Evolutionary conservation across 2,888 invertebrate genomes (phyloP).

Genomic region (Apotomis betuletana): DNA sequence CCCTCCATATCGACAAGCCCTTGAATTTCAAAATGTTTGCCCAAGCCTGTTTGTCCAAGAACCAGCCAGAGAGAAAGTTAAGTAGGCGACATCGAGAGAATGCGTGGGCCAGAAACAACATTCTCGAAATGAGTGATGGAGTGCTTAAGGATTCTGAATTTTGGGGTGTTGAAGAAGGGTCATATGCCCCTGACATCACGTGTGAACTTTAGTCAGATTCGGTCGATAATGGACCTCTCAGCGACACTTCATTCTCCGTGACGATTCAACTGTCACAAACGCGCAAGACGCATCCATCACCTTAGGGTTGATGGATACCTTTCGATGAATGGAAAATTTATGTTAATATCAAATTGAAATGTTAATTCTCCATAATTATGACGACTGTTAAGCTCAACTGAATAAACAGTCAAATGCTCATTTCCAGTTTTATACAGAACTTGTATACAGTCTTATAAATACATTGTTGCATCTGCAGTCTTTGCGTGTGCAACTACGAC

Average conservation of each 20-base stretch:
- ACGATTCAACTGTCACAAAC: constrained; percentile 80
- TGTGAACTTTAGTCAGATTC: constrained; percentile 73
- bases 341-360: constrained; percentile 77
- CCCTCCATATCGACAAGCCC: constrained; percentile 61
- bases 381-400: constrained; percentile 59
- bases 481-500: constrained; percentile 1
- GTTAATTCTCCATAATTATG: constrained; percentile 75
- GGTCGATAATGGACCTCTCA: constrained; percentile 58
- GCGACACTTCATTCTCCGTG: constrained; percentile 64
- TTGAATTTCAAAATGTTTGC: constrained; percentile 70
- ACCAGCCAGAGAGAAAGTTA: constrained; percentile 51
- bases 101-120: constrained; percentile 52
- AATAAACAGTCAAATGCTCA: constrained; percentile 64
- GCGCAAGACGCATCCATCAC: constrained; percentile 67
- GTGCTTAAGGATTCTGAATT: constrained; percentile 43
- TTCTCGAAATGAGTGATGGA: constrained; percentile 23
- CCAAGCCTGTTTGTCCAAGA: constrained; percentile 58
- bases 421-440: constrained; percentile 59
- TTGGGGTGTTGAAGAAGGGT: constrained; percentile 45
- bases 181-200: constrained; percentile 62
- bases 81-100: constrained; percentile 51
- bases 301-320: constrained; percentile 69
- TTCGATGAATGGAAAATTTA: constrained; percentile 72
- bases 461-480: constrained; percentile 23
- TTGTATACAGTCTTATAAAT: constrained; percentile 52